Evolutionary conservation across 1,140 invertebrate species (phyloP), one percentile per base, ranked within the genome.

Genomic region (Drosophila pruinosa): DNA sequence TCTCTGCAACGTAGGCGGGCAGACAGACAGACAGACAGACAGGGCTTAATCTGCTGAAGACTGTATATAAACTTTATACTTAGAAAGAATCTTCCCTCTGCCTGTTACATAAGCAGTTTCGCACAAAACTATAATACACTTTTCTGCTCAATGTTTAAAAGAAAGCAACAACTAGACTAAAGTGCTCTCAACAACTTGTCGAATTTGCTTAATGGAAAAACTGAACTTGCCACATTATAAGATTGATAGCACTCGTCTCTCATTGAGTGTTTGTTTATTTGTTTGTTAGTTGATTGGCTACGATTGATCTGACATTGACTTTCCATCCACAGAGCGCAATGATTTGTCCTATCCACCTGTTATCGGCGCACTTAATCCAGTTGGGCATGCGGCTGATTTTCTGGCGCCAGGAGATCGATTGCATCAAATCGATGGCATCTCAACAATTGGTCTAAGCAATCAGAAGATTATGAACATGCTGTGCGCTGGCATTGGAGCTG

Each of bases 351-450:
- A 91, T 78, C 91, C 91, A 53, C 91, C 91, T 47, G 86, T 91
- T 61, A 85, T 91, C 62, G 89, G 78, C 1, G 67, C 91, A n/a
- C 59, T 91, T 10, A 91, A 73, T 72, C 82, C 91, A 48, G 72
- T 91, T 67, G 91, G 91, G 50, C 85, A 91, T 78, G 91, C 89
- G 24, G 90, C 91, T 12, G 91, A 91, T 57, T 91, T 91, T 52
- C 89, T 95, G 53, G 93, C 95, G 48, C 95, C 96, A 0, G 96
- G 96, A 8, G 96, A 97, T 92, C 93, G 94, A 56, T 94, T 97
- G 21, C 92, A 96, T 78, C 95, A 95, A 75, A 95, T 97, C 45
- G 97, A 97, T 91, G 96, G 96, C 7, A 96, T 96, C 64, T 94
- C 94, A 38, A 96, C 96, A 1, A 92, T 93, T 1, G 92, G 93